Evolutionary conservation across 1,140 invertebrate genomes (phyloP).

Genomic region (Euwallacea fornicatus): DNA sequence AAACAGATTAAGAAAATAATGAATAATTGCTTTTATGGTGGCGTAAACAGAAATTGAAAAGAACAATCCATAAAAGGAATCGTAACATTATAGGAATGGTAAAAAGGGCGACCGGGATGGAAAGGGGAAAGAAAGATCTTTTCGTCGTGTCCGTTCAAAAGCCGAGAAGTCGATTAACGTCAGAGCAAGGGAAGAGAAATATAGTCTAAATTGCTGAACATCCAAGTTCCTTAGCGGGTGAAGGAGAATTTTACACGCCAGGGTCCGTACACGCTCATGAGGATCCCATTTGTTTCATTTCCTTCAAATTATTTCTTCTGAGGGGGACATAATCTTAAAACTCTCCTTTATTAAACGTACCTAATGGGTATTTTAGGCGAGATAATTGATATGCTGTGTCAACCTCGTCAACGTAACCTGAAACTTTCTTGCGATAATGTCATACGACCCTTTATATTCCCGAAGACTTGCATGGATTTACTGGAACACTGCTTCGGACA

Average conservation of each 20-base stretch:
- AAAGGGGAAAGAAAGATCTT: slow-evolving; percentile 29
- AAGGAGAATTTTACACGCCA: slow-evolving; percentile 47
- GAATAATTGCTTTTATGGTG: slow-evolving; percentile 9
- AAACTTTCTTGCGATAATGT: slow-evolving; percentile 11
- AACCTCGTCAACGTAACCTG: slow-evolving; percentile 16
- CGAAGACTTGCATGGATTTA: background rate
- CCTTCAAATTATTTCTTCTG: slow-evolving; percentile 45
- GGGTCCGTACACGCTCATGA: slow-evolving; percentile 39
- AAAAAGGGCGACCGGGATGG: slow-evolving; percentile 1
- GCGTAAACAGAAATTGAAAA: slow-evolving; percentile 27
- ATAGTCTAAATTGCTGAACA: slow-evolving; percentile 53
- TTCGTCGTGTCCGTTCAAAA: slow-evolving; percentile 47
- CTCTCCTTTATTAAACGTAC: slow-evolving; percentile 38
- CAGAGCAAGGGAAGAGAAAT: slow-evolving; percentile 50
- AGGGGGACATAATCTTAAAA: slow-evolving; percentile 37
- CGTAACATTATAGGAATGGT: slow-evolving; percentile 10
- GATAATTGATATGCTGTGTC: slow-evolving; percentile 32
- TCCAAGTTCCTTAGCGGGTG: slow-evolving; percentile 50
- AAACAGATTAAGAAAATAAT: slow-evolving; percentile 11
- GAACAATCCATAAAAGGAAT: slow-evolving; percentile 17
- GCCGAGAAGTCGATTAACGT: slow-evolving; percentile 53
- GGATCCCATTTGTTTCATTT: slow-evolving; percentile 48
- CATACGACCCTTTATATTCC: background rate
- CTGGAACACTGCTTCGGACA: background rate
- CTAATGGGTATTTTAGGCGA: slow-evolving; percentile 28